phyloP scores from a whole-genome alignment of 2,113 vertebrate species.

The Carettochelys insculpta region DNA sequence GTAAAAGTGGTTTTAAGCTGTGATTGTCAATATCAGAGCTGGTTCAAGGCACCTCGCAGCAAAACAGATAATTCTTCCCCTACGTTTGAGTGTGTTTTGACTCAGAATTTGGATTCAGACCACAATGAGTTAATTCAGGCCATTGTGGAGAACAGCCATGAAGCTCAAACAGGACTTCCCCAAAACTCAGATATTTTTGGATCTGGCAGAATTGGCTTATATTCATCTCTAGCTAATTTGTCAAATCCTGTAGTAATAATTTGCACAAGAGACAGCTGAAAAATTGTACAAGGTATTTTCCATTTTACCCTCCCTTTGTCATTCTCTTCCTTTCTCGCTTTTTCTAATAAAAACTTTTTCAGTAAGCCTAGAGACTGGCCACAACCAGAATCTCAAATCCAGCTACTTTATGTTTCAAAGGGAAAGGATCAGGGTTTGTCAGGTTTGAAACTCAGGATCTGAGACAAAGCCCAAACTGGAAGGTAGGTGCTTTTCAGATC shows the following conservation, averaged over 20 bases:
- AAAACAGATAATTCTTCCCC: background rate
- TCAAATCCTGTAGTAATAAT: constrained; percentile 29
- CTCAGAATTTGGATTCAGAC: background rate
- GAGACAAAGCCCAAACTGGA: background rate
- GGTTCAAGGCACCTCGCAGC: background rate
- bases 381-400: constrained; percentile 12
- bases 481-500: background rate
- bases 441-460: background rate
- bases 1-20: background rate
- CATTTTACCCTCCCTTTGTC: constrained; percentile 52
- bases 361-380: constrained; percentile 31
- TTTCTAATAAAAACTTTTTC: constrained; percentile 55
- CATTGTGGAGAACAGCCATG: background rate
- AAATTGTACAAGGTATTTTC: constrained; percentile 38
- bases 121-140: background rate
- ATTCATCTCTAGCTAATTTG: constrained; percentile 18
- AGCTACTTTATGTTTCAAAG: background rate
- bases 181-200: constrained; percentile 37
- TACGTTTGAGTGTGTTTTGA: fast-evolving
- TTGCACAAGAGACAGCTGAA: constrained; percentile 17
- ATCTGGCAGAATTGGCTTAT: constrained; percentile 11
- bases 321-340: background rate
- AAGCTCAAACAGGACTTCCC: constrained; percentile 43
- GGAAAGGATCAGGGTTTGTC: constrained; percentile 23
- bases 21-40: background rate